Percentiles rank a stretch among this genome's conserved stretches.
Conservation (phyloP, 2,113 vertebrate species). For the Thermophis baileyi region DNA sequence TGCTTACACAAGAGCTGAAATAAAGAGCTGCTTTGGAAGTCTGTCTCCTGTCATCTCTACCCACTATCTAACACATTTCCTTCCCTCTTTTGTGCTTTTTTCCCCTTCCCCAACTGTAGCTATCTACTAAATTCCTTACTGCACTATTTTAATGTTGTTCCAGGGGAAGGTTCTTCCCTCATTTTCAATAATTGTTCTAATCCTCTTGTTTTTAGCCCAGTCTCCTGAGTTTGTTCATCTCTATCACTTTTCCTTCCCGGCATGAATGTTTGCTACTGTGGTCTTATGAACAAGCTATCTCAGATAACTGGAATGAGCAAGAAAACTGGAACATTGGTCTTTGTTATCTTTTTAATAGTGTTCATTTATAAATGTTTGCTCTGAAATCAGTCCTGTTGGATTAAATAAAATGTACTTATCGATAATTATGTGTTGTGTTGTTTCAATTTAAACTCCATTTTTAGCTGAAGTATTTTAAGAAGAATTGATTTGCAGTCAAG, state of each 20-base stretch:
- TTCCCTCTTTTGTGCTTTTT: not conserved
- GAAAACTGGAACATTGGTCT: not conserved
- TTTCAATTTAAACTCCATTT: not conserved
- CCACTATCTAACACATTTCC: too few species aligned
- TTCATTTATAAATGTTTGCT: not conserved
- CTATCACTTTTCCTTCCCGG: not conserved
- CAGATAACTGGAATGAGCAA: not conserved
- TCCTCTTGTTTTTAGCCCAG: not conserved
- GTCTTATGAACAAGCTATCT: not conserved
- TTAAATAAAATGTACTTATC: not conserved
- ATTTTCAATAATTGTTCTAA: not conserved
- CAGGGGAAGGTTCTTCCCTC: not conserved
- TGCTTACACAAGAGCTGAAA: too few species aligned
- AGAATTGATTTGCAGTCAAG: not conserved
- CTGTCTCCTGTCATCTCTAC: too few species aligned
- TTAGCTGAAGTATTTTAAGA: not conserved
- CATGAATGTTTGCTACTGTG: not conserved
- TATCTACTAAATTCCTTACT: not conserved
- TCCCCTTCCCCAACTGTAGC: not conserved
- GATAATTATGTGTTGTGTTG: not conserved
- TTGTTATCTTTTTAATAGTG: not conserved
- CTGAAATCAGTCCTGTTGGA: not conserved
- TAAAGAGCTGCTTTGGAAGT: too few species aligned
- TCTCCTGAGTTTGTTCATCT: not conserved
- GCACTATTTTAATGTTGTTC: not conserved